phyloP scores from a whole-genome alignment of 2,113 vertebrate genomes.

The Myiagra hebetior region DNA sequence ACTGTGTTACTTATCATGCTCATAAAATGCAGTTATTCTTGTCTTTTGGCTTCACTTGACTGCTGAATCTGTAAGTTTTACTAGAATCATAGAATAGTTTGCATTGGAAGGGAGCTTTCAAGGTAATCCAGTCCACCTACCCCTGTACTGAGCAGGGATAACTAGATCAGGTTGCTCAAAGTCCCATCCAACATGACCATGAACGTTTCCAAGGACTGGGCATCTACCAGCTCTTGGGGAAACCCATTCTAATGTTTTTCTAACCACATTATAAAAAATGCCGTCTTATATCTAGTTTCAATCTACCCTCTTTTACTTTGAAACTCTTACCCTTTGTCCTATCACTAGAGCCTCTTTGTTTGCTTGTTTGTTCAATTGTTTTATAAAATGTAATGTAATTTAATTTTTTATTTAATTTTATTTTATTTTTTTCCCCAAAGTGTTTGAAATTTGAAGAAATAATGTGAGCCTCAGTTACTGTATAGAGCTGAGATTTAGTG shows the following conservation, averaged over 20 bases:
- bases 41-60: background rate
- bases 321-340: background rate
- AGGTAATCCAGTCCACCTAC: background rate
- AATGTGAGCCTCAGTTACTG: background rate
- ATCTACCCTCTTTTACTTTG: background rate
- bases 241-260: background rate
- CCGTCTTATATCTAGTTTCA: background rate
- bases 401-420: background rate
- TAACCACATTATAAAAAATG: background rate
- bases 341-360: background rate
- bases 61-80: background rate
- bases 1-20: background rate
- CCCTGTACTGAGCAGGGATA: background rate
- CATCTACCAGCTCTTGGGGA: fast-evolving
- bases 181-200: fast-evolving
- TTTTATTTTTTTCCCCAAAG: background rate
- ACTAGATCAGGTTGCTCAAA: background rate
- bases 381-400: background rate
- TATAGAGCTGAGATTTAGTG: background rate
- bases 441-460: background rate
- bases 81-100: background rate
- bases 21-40: background rate
- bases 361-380: background rate
- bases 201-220: background rate
- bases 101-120: background rate